phyloP scores from a whole-genome alignment of 2,888 invertebrate genomes.

The Panzeria rudis region DNA sequence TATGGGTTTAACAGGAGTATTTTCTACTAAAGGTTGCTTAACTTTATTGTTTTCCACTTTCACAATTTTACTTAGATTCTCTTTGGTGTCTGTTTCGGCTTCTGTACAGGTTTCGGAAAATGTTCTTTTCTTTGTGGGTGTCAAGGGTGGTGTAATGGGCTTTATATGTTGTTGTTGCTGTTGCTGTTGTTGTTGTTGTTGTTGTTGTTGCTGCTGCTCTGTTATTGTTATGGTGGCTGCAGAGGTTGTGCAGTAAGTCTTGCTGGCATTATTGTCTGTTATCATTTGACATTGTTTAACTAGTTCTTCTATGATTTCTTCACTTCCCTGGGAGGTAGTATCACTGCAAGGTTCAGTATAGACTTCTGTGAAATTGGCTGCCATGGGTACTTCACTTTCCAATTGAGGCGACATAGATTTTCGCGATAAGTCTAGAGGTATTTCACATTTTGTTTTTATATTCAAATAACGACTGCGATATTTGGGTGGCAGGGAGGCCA shows the following conservation, averaged over 20 bases:
- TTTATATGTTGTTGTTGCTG: conserved; percentile 76
- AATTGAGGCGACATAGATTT: conserved; percentile 83
- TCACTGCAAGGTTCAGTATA: conserved; percentile 76
- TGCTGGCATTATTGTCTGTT: not conserved
- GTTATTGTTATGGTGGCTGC: conserved; percentile 17
- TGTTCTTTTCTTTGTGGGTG: conserved; percentile 86
- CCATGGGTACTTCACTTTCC: conserved; percentile 78
- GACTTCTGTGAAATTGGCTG: conserved; percentile 78
- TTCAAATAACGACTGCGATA: conserved; percentile 83
- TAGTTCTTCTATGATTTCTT: conserved; percentile 63
- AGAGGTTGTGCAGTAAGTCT: not conserved
- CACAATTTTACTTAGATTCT: conserved; percentile 55
- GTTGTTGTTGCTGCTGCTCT: conserved; percentile 19
- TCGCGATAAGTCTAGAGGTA: conserved; percentile 90
- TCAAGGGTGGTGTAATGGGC: conserved; percentile 91
- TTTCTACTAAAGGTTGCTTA: conserved; percentile 51
- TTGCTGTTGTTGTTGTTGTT: conserved; percentile 19
- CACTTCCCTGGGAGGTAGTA: conserved; percentile 63
- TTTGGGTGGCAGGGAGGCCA: conserved; percentile 83
- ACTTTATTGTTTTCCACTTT: conserved; percentile 31
- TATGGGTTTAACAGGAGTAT: conserved; percentile 75
- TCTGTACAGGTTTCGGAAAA: conserved; percentile 58
- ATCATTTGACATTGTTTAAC: conserved; percentile 54
- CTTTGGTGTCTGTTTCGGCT: conserved; percentile 74
- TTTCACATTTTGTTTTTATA: conserved; percentile 82